Conservation (phyloP, 1,140 invertebrate genomes). For the Drosophila punjabiensis region DNA sequence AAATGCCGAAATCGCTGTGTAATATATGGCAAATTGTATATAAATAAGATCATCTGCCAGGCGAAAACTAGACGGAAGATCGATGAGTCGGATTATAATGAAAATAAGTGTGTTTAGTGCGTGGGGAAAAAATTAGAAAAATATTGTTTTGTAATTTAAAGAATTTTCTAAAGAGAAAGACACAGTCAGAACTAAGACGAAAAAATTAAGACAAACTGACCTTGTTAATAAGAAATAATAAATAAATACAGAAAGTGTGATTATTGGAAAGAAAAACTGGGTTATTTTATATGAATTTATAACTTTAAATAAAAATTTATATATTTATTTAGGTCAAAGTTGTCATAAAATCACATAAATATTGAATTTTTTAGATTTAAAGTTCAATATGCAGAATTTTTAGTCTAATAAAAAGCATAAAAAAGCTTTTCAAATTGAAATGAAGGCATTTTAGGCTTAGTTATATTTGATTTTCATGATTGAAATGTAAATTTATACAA, state of each 20-base stretch:
- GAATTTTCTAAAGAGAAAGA: neutral
- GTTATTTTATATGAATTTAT: neutral
- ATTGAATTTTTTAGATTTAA: no score
- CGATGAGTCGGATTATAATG: conserved; percentile 15
- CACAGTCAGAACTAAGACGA: neutral
- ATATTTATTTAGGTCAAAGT: no score
- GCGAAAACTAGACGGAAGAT: conserved; percentile 5
- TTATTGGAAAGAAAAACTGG: neutral
- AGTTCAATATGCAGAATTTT: no score
- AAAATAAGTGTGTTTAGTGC: neutral
- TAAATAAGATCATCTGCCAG: conserved; percentile 31
- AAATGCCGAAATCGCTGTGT: conserved; percentile 44
- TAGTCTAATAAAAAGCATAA: no score
- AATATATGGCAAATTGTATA: conserved; percentile 45
- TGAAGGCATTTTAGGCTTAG: no score
- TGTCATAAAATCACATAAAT: no score
- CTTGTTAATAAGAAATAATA: neutral
- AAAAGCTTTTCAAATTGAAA: no score
- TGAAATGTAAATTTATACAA: no score
- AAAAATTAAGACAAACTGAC: neutral
- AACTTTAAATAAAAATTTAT: no score
- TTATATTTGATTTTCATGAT: no score
- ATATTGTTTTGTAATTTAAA: conserved; percentile 12
- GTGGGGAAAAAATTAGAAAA: conserved; percentile 3
- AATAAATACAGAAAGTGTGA: neutral